phyloP scores from a whole-genome alignment of 2,113 vertebrate species.

The Dromaius novaehollandiae region DNA sequence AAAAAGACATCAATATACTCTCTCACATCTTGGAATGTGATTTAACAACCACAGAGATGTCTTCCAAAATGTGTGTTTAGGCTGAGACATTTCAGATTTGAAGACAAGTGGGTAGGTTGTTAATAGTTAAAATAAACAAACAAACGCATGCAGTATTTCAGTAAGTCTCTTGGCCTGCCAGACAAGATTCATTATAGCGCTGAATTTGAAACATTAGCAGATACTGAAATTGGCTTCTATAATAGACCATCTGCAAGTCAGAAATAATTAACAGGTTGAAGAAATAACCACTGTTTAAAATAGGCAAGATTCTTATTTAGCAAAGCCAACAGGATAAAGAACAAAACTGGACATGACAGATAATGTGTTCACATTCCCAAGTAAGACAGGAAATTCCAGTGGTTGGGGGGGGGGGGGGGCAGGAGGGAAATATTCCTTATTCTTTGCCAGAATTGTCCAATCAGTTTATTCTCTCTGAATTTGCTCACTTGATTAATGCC shows the following conservation, averaged over 20 bases:
- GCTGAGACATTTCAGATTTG: not conserved
- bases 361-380: not conserved
- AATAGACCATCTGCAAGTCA: not conserved
- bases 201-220: not conserved
- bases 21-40: not conserved
- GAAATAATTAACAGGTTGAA: not conserved
- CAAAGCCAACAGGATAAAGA: not conserved
- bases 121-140: not conserved
- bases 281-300: not conserved
- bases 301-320: not conserved
- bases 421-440: not conserved
- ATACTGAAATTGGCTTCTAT: not conserved
- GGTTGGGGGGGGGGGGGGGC: not conserved
- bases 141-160: not conserved
- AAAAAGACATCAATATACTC: not conserved
- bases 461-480: not conserved
- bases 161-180: not conserved
- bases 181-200: not conserved
- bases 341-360: not conserved
- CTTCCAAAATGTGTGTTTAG: not conserved
- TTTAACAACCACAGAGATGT: not conserved
- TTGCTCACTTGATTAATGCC: not conserved
- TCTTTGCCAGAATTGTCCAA: not conserved
- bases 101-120: not conserved
- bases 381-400: not conserved